Evolutionary conservation across 2,113 vertebrate genomes (phyloP), one percentile per base, ranked within the genome.

Genomic region (Leptobrachium ailaonicum): DNA sequence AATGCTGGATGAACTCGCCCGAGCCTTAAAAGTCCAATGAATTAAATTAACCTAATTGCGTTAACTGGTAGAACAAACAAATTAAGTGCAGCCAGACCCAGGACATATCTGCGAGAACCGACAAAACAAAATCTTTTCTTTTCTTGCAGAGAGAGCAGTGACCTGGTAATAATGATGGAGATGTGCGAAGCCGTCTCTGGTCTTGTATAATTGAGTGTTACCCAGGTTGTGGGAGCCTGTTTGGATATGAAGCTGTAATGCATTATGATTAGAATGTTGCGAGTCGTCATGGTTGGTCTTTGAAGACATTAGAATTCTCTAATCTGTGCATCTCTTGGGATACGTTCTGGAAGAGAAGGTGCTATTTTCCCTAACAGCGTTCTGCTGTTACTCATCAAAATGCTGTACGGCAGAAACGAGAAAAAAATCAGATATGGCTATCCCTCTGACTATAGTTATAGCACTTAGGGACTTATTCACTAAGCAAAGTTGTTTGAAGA

Each of bases 281-380:
- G 32, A 45, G 10, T 44, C 3, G 41, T 42, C 60, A 11, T 32
- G 11, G 13, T 9, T 44, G 60, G 42, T 41, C 42, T 41, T 75
- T 3, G 73, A 75, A 44, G 45, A 20, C 42, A 62, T 64, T 45
- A 63, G 58, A 42, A 63, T 64, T 41, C 56, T 45, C 8, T 75
- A 75, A 75, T 75, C 42, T 62, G 73, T 45, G 42, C 42, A 41
- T 20, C n/a, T 75, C 56, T 63, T 32, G 58, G 58, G 42, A 75
- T 50, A 41, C 40, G 40, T 47, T 56, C 54, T 43, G 11, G 1
- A 50, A 50, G 11, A n/a, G 13, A 43, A 40, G 14, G 12, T 60
- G 53, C 13, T 41, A 14, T 58, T 50, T 64, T 60, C 71, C 71
- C 71, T 42, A 42, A 73, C 53, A 73, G 71, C 71, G n/a, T 60